Conservation (phyloP, 1,140 invertebrate species). For the Alviniconcha marisindica region DNA sequence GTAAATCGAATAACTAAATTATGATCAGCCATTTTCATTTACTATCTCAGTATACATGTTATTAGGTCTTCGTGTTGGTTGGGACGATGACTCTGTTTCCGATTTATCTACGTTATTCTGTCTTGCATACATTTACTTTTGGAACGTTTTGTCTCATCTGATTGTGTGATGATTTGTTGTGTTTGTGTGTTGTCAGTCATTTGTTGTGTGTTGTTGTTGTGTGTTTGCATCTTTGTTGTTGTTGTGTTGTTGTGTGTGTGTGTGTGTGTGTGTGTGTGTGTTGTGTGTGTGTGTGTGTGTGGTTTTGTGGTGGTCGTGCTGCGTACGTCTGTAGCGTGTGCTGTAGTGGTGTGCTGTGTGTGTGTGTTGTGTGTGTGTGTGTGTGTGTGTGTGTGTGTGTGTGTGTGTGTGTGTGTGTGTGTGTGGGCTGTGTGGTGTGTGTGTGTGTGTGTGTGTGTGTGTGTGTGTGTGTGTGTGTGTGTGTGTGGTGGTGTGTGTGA, state of each 20-base stretch:
- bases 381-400: background rate
- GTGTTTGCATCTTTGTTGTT: background rate
- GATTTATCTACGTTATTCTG: too few relatives aligned
- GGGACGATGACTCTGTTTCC: too few relatives aligned
- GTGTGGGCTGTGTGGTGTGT: background rate
- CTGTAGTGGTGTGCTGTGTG: background rate
- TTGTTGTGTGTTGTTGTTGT: background rate
- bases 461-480: too few relatives aligned
- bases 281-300: background rate
- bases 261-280: constrained; percentile 26
- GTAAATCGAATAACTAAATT: too few relatives aligned
- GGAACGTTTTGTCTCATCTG: background rate
- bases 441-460: too few relatives aligned
- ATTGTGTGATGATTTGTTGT: background rate
- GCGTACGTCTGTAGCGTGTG: background rate
- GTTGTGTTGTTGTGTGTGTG: background rate
- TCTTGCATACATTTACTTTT: too few relatives aligned
- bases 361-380: background rate
- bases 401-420: constrained; percentile 2
- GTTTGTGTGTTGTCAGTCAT: background rate
- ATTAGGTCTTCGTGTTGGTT: too few relatives aligned
- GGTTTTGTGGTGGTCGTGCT: too few relatives aligned
- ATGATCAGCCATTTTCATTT: too few relatives aligned
- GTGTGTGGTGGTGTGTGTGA: too few relatives aligned
- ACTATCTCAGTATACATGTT: too few relatives aligned